Conservation (phyloP, 2,797 vertebrate genomes). For the Hoplostethus mediterraneus region DNA sequence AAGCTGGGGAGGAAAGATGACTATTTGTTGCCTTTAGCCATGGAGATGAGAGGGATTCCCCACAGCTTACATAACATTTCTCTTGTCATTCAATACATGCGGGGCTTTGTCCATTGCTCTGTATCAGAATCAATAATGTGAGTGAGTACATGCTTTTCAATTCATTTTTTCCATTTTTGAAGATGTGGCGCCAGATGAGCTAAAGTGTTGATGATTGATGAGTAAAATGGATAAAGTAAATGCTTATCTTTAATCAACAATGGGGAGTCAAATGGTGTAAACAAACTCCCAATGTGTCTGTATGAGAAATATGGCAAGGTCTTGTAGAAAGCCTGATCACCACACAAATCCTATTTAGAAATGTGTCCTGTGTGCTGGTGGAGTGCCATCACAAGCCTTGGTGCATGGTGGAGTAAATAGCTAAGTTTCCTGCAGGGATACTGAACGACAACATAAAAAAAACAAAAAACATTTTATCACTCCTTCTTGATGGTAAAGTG, state of each 20-base stretch:
- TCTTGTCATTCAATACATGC: constrained; percentile 31
- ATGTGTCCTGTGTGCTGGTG: too few species aligned
- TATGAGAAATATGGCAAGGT: neutral
- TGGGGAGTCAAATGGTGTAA: neutral
- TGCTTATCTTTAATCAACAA: neutral
- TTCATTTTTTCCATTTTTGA: constrained; percentile 1
- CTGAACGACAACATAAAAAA: constrained; percentile 27
- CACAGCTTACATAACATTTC: constrained; percentile 51
- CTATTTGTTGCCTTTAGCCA: constrained; percentile 48
- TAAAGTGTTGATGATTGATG: neutral
- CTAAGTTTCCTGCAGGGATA: constrained; percentile 16
- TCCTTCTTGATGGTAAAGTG: constrained; percentile 15
- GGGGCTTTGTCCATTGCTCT: constrained; percentile 19
- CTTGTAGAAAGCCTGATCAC: neutral
- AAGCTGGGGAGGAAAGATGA: constrained; percentile 11
- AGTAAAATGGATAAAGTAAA: constrained; percentile 6
- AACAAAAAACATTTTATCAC: constrained; percentile 2
- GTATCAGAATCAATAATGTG: constrained; percentile 25
- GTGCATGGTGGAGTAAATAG: neutral
- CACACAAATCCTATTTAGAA: neutral
- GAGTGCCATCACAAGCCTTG: neutral
- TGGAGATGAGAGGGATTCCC: constrained; percentile 44
- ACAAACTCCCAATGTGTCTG: neutral
- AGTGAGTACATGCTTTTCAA: constrained; percentile 25
- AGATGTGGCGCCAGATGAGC: constrained; percentile 1